phyloP scores from a whole-genome alignment of 2,113 vertebrate species.

The Euleptes europaea region DNA sequence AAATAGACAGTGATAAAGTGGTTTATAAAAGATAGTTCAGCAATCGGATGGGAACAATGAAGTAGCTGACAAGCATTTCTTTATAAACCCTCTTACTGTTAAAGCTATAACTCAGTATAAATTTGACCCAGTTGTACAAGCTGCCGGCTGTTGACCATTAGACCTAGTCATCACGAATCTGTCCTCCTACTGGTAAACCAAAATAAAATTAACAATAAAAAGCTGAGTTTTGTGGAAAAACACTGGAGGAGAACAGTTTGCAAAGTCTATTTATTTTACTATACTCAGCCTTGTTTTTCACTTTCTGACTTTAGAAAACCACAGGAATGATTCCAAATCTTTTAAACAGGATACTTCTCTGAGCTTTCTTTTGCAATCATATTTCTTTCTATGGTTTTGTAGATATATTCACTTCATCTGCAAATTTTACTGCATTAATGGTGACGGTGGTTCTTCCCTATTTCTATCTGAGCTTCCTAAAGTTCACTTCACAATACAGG shows the following conservation, averaged over 20 bases:
- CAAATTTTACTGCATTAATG: too few species aligned
- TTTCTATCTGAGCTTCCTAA: too few species aligned
- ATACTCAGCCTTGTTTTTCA: not conserved
- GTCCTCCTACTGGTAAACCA: not conserved
- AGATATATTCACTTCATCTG: too few species aligned
- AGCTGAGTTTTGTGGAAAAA: not conserved
- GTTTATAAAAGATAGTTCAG: slow-evolving; percentile 19
- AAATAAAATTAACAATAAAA: not conserved
- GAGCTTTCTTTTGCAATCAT: too few species aligned
- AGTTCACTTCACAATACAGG: too few species aligned
- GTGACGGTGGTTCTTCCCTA: too few species aligned
- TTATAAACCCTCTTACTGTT: accelerated
- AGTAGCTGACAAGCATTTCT: not conserved
- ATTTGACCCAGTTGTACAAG: not conserved
- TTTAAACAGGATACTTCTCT: too few species aligned
- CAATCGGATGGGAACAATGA: slow-evolving; percentile 11
- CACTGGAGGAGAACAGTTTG: not conserved
- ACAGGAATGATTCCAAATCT: not conserved
- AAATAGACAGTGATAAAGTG: slow-evolving; percentile 5
- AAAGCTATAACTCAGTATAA: not conserved
- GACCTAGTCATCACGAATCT: not conserved
- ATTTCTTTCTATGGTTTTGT: too few species aligned
- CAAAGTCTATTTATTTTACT: not conserved
- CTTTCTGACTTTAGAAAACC: not conserved
- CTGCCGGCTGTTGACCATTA: not conserved